Base-by-base conservation (phyloP, 1,140 invertebrate genomes). In the Mya arenaria region DNA sequence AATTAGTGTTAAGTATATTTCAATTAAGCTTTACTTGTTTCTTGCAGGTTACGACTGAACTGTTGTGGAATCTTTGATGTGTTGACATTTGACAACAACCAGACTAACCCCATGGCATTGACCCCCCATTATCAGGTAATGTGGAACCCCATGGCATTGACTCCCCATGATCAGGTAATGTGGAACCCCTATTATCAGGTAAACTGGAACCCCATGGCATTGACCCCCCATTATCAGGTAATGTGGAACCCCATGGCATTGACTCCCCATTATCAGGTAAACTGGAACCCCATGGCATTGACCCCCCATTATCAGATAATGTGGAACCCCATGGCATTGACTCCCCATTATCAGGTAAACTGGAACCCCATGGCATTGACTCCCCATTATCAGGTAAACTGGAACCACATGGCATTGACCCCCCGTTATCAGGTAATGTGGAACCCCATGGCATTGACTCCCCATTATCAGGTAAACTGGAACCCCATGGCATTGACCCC, bases 51-150 rank as follows among this genome's bases (percentile, higher is more conserved):
- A 37, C 95, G 97, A 82, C 92, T 98, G 28, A 97, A 96, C 93
- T 97, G 96, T 92, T 95, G 95, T 86, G 96, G 94, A 34, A 96
- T 98, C 85, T 95, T 96, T 86, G 97, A 98, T 91, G 96, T 98
- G 10, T 94, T 98, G 15, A 95, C 96, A 37, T 96, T 96, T 91
- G 97, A 97, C 90, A 94, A 94, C 19, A 95, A 94, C 90, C 91
- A 94, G 71, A 90, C 93, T 8, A 96, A 96, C 90, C 95, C 95
- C 36, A 93, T 96, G 37, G 94, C 95, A 2, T 88, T 96, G 63
- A 95, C 96, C 55, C 95, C 95, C 39, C 96, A 97, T 92, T 97
- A 97, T 93, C 97, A 94, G 89, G 91, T 92, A 82, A 62, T 37
- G 28, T 17, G n/a, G n/a, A n/a, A n/a, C n/a, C n/a, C n/a, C n/a